These are phyloP conservation scores for Schizothorax lantsangensis DNA, from an alignment of 2,797 vertebrate genomes.

Conservation along the genomic window DNA sequence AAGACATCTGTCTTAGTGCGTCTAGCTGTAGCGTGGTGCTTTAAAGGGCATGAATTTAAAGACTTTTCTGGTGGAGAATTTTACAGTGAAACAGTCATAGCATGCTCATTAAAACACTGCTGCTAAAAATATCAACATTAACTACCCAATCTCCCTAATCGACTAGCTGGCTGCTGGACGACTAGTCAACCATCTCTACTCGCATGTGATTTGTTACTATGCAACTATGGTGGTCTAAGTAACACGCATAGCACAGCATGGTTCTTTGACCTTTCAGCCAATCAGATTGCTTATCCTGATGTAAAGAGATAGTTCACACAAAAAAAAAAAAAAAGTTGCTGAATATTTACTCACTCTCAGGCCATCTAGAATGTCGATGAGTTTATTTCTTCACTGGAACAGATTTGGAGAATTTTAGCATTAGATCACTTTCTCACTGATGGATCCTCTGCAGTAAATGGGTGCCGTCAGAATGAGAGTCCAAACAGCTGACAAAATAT, in stretches of 20 bases:
- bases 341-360: background rate
- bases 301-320: background rate
- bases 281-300: background rate
- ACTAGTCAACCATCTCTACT: constrained; percentile 5
- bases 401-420: background rate
- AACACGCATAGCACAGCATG: background rate
- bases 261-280: background rate
- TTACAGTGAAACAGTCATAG: background rate
- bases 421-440: background rate
- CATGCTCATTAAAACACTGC: constrained; percentile 28
- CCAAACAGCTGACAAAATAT: background rate
- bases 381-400: background rate
- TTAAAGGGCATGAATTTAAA: constrained; percentile 12
- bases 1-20: background rate
- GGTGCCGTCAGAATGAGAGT: background rate
- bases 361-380: background rate
- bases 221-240: background rate
- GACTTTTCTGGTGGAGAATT: background rate
- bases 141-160: background rate
- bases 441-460: background rate
- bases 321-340: background rate
- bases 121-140: constrained; percentile 6
- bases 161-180: background rate
- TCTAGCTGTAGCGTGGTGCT: background rate
- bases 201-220: background rate